phyloP scores from a whole-genome alignment of 1,140 invertebrate species.

The Nixonia krombeini region DNA sequence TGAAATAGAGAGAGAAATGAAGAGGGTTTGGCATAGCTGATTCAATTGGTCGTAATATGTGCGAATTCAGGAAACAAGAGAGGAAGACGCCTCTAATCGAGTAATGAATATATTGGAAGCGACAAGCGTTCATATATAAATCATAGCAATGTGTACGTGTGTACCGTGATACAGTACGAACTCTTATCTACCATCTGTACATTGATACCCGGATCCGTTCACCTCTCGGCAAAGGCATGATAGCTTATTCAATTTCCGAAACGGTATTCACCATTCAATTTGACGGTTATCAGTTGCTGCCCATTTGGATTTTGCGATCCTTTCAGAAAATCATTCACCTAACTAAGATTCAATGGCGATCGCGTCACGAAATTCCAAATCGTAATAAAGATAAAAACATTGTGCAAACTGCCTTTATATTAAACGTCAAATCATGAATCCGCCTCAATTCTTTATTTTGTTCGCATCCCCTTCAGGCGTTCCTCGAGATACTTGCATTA shows the following conservation, averaged over 20 bases:
- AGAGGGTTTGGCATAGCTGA: slow-evolving; percentile 9
- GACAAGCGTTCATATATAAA: slow-evolving; percentile 64
- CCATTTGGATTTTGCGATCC: slow-evolving; percentile 54
- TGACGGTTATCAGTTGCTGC: slow-evolving; percentile 58
- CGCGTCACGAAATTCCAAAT: background rate
- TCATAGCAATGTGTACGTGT: slow-evolving; percentile 58
- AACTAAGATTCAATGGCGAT: slow-evolving; percentile 24
- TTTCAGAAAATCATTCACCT: slow-evolving; percentile 42
- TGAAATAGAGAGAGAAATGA: too few species aligned
- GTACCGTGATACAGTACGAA: slow-evolving; percentile 54
- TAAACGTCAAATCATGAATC: too few species aligned
- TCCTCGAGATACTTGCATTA: too few species aligned
- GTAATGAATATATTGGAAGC: slow-evolving; percentile 65
- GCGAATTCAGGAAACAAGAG: slow-evolving; percentile 5
- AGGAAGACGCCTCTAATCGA: slow-evolving; percentile 57
- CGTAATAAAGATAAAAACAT: background rate
- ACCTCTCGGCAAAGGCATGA: slow-evolving; percentile 57
- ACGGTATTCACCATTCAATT: slow-evolving; percentile 68
- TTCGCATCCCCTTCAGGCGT: too few species aligned
- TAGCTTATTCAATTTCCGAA: slow-evolving; percentile 71
- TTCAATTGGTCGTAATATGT: slow-evolving; percentile 29
- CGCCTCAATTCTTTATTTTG: too few species aligned
- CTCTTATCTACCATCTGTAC: slow-evolving; percentile 67
- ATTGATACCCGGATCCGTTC: slow-evolving; percentile 64
- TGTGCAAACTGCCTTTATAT: too few species aligned